Percentiles rank a stretch among this genome's conserved stretches.
Conservation (phyloP, 2,797 vertebrate genomes). For the Channallabes apus region DNA sequence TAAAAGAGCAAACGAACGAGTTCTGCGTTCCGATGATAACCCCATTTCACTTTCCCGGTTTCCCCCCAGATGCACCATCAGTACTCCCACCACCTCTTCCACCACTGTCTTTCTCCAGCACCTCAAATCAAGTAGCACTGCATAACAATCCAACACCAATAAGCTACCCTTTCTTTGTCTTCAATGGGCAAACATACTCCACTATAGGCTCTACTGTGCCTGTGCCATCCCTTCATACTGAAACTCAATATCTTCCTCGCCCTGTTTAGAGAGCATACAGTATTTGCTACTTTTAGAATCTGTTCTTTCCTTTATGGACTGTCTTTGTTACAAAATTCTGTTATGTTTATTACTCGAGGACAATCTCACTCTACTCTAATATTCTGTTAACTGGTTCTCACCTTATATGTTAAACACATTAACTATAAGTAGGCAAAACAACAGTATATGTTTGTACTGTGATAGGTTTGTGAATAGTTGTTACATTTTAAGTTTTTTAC, state of each 20-base stretch:
- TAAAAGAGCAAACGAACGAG: constrained; percentile 38
- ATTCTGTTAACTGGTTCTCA: neutral
- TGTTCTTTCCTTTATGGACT: neutral
- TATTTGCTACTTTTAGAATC: constrained; percentile 1
- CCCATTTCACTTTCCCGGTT: constrained; percentile 31
- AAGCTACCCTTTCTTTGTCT: constrained; percentile 58
- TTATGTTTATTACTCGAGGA: neutral
- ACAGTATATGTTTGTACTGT: constrained; percentile 32
- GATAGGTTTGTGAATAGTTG: constrained; percentile 24
- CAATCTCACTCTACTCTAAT: neutral
- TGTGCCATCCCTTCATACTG: constrained; percentile 22
- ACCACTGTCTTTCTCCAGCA: constrained; percentile 28
- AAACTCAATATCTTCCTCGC: constrained; percentile 44
- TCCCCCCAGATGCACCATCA: constrained; percentile 14
- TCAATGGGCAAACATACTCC: constrained; percentile 58
- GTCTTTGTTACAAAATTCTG: neutral
- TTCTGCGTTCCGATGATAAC: constrained; percentile 35
- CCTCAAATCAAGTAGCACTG: constrained; percentile 29
- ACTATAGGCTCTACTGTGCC: constrained; percentile 42
- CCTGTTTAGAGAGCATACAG: constrained; percentile 38
- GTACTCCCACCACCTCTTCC: constrained; percentile 23
- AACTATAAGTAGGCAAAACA: constrained; percentile 24
- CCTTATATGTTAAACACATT: constrained; percentile 13
- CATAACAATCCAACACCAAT: constrained; percentile 32
- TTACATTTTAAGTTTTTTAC: constrained; percentile 24